These are phyloP conservation scores for Astropecten irregularis DNA, from an alignment of 53 echinoderm and acorn worm species.

Conservation along the genomic window DNA sequence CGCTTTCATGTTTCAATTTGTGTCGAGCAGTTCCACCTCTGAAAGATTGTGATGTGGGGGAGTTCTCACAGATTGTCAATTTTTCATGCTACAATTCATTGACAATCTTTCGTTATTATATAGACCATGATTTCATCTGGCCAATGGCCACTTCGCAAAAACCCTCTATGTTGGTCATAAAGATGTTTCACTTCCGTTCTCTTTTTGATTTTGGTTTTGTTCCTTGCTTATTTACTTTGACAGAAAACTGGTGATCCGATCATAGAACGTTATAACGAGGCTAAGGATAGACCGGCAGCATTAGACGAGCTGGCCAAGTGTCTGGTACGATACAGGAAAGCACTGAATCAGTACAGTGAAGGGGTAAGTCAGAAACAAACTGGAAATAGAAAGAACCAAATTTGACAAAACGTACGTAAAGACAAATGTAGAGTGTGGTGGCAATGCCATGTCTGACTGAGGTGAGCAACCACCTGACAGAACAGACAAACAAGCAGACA, in stretches of 20 bases:
- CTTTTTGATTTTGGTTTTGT: not conserved
- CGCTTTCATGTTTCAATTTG: no score
- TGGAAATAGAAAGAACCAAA: not conserved
- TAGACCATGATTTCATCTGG: no score
- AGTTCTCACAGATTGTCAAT: no score
- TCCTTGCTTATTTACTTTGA: not conserved
- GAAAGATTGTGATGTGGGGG: no score
- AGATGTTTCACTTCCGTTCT: no score
- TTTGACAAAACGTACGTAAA: not conserved
- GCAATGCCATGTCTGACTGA: not conserved
- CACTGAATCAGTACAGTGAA: slow-evolving; percentile 56
- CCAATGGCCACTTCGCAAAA: no score
- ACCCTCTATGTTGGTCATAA: no score
- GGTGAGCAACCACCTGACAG: no score
- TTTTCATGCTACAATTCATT: no score
- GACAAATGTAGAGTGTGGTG: not conserved
- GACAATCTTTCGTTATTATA: no score
- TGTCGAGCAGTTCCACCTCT: no score
- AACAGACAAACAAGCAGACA: no score
- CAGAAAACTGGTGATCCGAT: slow-evolving; percentile 87
- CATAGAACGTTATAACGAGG: slow-evolving; percentile 66
- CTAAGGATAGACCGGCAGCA: slow-evolving; percentile 65
- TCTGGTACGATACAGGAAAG: slow-evolving; percentile 71
- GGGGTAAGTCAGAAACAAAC: slow-evolving; percentile 66
- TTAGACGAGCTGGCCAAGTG: slow-evolving; percentile 78